Evolutionary conservation across 2,113 vertebrate species (phyloP).

Genomic region (Leptosomus discolor): DNA sequence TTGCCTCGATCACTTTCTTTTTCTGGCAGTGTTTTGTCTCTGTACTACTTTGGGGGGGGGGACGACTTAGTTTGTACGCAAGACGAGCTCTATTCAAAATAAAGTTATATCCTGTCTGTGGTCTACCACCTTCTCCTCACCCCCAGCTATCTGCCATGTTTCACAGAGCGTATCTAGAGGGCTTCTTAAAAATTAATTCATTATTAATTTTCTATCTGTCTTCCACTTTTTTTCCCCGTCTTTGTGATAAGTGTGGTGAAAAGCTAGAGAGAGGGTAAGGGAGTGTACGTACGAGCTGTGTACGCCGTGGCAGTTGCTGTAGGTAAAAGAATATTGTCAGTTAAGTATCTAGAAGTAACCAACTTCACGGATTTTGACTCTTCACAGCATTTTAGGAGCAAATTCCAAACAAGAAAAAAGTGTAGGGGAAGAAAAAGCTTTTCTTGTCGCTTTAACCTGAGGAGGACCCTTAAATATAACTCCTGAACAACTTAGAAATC

Average conservation of each 20-base stretch:
- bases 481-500: not conserved
- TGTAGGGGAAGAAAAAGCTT: not conserved
- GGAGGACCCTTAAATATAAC: not conserved
- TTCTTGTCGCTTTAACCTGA: not conserved
- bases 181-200: not conserved
- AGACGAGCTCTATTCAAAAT: not conserved
- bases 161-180: not conserved
- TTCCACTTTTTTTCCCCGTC: not conserved
- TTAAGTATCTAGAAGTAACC: not conserved
- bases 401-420: not conserved
- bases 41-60: not conserved
- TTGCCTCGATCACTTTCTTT: not conserved
- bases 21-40: not conserved
- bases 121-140: conserved; percentile 19
- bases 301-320: not conserved
- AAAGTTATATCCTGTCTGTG: conserved; percentile 50
- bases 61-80: not conserved
- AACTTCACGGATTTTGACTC: not conserved
- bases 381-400: not conserved
- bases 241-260: not conserved
- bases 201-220: not conserved
- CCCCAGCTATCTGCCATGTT: not conserved
- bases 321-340: not conserved
- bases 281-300: not conserved
- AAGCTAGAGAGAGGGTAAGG: not conserved